Conservation (phyloP, 1,140 invertebrate genomes). For the Scaptodrosophila lebanonensis region DNA sequence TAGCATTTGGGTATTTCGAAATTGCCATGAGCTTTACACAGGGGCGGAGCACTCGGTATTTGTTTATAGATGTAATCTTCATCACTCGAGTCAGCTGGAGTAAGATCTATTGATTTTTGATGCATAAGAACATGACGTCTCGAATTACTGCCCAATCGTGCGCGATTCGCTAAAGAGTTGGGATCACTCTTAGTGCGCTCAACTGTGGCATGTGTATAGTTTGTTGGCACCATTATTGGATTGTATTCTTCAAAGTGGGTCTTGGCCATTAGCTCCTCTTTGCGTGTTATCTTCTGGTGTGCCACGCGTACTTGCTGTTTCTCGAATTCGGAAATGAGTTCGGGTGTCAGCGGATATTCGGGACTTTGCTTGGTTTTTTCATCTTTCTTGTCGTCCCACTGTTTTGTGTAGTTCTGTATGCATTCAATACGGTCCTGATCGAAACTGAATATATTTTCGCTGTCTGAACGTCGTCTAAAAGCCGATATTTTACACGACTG, state of each 20-base stretch:
- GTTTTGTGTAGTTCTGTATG: conserved; percentile 80
- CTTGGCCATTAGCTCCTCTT: conserved; percentile 81
- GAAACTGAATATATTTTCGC: conserved; percentile 83
- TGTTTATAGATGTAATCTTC: conserved; percentile 86
- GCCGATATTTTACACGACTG: conserved; percentile 70
- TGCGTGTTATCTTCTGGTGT: conserved; percentile 79
- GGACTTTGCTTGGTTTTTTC: conserved; percentile 70
- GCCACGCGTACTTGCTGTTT: conserved; percentile 78
- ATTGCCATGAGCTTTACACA: conserved; percentile 82
- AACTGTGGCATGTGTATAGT: conserved; percentile 83
- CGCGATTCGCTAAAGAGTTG: conserved; percentile 84
- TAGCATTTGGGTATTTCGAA: conserved; percentile 82
- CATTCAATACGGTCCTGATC: conserved; percentile 84
- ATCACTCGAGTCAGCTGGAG: conserved; percentile 86
- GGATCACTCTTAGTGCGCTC: conserved; percentile 91
- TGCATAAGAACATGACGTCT: conserved; percentile 88
- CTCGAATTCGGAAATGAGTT: conserved; percentile 81
- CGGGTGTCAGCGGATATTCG: conserved; percentile 76
- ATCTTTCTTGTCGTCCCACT: conserved; percentile 79
- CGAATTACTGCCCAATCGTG: conserved; percentile 83
- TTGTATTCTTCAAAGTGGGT: conserved; percentile 82
- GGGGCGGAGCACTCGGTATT: conserved; percentile 83
- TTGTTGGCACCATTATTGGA: conserved; percentile 75
- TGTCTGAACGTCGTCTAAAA: conserved; percentile 77
- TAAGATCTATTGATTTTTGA: conserved; percentile 90